Base-by-base conservation (phyloP, 1,140 invertebrate species). In the Gryllus bimaculatus region DNA sequence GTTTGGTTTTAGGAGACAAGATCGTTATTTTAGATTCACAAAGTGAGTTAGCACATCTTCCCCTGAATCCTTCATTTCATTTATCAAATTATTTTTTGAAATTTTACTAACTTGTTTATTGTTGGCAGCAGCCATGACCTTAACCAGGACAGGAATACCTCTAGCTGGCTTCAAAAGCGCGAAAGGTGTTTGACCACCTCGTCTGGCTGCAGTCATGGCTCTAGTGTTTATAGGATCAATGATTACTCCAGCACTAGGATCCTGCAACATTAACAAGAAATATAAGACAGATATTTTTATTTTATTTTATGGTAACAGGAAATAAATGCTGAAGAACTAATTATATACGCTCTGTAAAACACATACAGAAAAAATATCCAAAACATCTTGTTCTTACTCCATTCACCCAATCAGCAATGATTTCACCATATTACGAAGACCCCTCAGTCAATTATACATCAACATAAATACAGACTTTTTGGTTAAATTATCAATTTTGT, bases 71-170 rank as follows among this genome's bases (percentile, higher is more conserved):
- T 39, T 39, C 26, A 39, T 39, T 39, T 39, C 26, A 39, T 39
- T 39, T 5, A 39, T 39, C n/a, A 39, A 1, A 39, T 39, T 39
- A 39, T 39, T 39, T 39, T 2, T 2, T 39, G 26, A 39, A 39
- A 39, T 39, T 39, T 15, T 73, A 15, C 26, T 47, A 47, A 89
- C 88, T 80, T 90, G 88, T 83, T 89, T 90, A 74, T 87, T 83
- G 77, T 82, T 85, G 47, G 84, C 84, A 49, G 86, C 87, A 15
- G 87, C 83, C 48, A 87, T 83, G 74, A 91, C 86, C 82, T 90
- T 89, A n/a, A 90, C 89, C 13, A 91, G 85, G n/a, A 90, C 87
- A 10, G 90, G 89, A 82, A 89, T 88, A 75, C 89, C 89, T 80
- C 88, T 88, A 49, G 86, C 84, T 18, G 89, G 89, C 81, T 89